These are phyloP conservation scores for Actias luna DNA, from an alignment of 2,888 invertebrate genomes.

Conservation along the genomic window DNA sequence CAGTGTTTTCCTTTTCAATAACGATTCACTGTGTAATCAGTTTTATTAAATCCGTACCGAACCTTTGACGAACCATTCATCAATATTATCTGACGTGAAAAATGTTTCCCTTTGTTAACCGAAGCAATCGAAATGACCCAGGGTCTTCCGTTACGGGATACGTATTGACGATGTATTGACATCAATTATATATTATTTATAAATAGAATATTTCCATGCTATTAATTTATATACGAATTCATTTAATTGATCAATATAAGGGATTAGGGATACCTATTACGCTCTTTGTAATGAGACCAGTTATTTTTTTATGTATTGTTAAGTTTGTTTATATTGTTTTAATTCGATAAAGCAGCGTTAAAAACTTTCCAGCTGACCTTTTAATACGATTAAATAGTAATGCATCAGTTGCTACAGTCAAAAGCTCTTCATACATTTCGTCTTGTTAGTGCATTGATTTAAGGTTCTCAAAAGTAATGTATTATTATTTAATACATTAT, in stretches of 20 bases:
- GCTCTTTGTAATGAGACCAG: no score
- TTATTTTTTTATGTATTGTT: no score
- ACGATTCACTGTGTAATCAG: neutral
- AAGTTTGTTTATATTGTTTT: no score
- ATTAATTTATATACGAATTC: neutral
- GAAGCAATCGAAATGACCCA: conserved; percentile 20
- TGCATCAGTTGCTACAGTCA: no score
- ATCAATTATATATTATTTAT: conserved; percentile 24
- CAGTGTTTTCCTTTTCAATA: neutral
- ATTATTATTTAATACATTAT: no score
- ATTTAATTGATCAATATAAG: neutral
- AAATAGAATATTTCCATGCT: conserved; percentile 22
- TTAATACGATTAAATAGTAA: no score
- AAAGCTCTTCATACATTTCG: no score
- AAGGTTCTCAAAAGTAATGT: no score
- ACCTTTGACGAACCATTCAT: conserved; percentile 19
- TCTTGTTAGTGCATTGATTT: no score
- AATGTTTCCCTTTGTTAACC: conserved; percentile 30
- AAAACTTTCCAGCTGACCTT: no score
- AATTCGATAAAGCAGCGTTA: no score
- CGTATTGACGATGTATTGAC: no score
- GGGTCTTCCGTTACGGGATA: neutral
- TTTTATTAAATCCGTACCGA: conserved; percentile 4
- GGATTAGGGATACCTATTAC: neutral
- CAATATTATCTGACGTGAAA: conserved; percentile 29